phyloP scores from a whole-genome alignment of 2,113 vertebrate genomes.

The Myotis yumanensis region DNA sequence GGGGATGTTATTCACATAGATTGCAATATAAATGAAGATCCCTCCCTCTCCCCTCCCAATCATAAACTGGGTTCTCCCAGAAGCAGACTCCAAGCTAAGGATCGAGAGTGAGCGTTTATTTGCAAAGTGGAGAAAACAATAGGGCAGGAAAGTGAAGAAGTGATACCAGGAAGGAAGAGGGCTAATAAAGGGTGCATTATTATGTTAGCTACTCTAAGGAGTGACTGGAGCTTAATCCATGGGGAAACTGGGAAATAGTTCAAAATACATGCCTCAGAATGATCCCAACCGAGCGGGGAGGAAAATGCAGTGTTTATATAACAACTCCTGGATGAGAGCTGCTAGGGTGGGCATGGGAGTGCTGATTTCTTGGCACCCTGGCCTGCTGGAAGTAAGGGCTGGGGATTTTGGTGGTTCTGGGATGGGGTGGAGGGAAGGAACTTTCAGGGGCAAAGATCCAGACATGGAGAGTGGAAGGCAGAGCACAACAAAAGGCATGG shows the following conservation, averaged over 20 bases:
- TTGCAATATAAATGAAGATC: not conserved
- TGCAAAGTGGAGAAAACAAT: not conserved
- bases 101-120: not conserved
- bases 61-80: not conserved
- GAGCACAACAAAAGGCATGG: not conserved
- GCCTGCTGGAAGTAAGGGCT: not conserved
- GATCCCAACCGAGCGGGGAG: not conserved
- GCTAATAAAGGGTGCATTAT: not conserved
- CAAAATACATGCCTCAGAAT: not conserved
- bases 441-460: not conserved
- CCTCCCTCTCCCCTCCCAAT: rapidly evolving
- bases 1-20: not conserved
- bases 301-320: not conserved
- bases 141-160: not conserved
- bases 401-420: not conserved
- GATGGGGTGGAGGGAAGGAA: not conserved
- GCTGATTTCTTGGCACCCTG: not conserved
- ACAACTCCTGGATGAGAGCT: not conserved
- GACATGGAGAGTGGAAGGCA: not conserved
- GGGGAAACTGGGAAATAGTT: not conserved
- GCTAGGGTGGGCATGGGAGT: not conserved
- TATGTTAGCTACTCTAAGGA: not conserved
- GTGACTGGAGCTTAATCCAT: not conserved
- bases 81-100: not conserved
- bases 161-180: not conserved